Evolutionary conservation across 2,113 vertebrate species (phyloP).

Genomic region (Sphyrna mokarran): DNA sequence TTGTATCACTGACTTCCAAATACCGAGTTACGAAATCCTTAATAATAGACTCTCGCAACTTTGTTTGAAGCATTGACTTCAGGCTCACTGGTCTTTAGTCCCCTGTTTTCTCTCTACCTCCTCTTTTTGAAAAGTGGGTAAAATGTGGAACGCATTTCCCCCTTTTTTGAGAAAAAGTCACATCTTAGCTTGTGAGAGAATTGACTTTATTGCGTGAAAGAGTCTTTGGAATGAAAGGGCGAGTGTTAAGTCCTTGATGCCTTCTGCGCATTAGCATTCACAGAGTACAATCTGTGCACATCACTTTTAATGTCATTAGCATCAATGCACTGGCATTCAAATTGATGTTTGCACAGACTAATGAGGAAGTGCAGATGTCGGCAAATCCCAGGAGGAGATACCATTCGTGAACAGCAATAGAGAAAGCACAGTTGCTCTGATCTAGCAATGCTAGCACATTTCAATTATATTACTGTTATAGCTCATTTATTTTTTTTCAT

Average conservation of each 20-base stretch:
- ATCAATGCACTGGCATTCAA: not conserved
- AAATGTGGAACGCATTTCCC: not conserved
- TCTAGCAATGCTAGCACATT: not conserved
- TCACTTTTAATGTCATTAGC: not conserved
- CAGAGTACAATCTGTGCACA: not conserved
- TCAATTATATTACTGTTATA: not conserved
- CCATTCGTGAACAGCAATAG: not conserved
- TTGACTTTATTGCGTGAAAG: not conserved
- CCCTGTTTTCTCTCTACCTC: too few species aligned
- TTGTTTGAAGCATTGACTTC: too few species aligned
- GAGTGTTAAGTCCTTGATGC: not conserved
- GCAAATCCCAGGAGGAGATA: not conserved
- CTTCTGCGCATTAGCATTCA: not conserved
- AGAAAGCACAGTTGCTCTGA: not conserved
- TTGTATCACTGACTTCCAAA: too few species aligned
- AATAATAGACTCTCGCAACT: too few species aligned
- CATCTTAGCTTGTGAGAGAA: not conserved
- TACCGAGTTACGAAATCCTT: too few species aligned
- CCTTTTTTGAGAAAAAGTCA: not conserved
- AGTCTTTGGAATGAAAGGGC: not conserved
- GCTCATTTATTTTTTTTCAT: not conserved
- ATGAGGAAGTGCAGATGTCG: conserved; percentile 13
- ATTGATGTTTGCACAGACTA: conserved; percentile 15
- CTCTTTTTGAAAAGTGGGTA: not conserved
- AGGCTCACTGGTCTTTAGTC: too few species aligned